A percentile compares a stretch with the other conserved stretches of the same genome.
phyloP scores from a whole-genome alignment of 2,797 vertebrate species.

The Carapus acus region DNA sequence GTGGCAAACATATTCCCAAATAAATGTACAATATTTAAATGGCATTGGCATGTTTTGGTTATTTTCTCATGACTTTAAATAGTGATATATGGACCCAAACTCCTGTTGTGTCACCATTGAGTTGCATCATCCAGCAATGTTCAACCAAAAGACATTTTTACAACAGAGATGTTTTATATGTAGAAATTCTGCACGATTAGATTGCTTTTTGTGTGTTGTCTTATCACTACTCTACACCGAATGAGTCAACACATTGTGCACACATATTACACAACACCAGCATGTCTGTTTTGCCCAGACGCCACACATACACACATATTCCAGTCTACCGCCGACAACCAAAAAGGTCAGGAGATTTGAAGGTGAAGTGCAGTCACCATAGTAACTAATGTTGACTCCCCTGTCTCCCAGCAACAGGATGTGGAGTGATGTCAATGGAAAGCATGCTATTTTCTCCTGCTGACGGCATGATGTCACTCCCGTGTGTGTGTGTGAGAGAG shows the following conservation, averaged over 20 bases:
- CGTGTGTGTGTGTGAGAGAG: conserved; percentile 34
- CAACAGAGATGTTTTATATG: no score
- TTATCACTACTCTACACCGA: conserved; percentile 31
- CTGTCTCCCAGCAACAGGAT: conserved; percentile 72
- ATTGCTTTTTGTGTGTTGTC: neutral
- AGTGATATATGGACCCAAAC: no score
- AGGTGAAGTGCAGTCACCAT: conserved; percentile 71
- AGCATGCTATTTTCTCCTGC: conserved; percentile 65
- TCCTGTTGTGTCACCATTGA: no score
- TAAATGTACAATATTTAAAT: conserved; percentile 51
- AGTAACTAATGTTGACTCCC: conserved; percentile 72
- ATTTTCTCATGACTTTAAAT: no score
- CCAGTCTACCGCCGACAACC: conserved; percentile 37
- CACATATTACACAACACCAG: conserved; percentile 52
- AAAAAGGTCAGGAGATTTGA: conserved; percentile 68
- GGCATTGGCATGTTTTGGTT: conserved; percentile 6
- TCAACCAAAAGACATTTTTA: no score
- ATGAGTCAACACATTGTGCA: conserved; percentile 50
- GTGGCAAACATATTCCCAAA: conserved; percentile 36
- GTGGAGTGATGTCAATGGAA: conserved; percentile 75
- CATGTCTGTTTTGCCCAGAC: conserved; percentile 12
- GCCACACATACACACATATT: conserved; percentile 20
- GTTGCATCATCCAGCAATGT: no score
- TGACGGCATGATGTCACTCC: conserved; percentile 64
- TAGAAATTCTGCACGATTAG: no score